Percentiles rank a stretch among this genome's conserved stretches.
Conservation (phyloP, 2,113 vertebrate genomes). For the Sminthopsis crassicaudata region DNA sequence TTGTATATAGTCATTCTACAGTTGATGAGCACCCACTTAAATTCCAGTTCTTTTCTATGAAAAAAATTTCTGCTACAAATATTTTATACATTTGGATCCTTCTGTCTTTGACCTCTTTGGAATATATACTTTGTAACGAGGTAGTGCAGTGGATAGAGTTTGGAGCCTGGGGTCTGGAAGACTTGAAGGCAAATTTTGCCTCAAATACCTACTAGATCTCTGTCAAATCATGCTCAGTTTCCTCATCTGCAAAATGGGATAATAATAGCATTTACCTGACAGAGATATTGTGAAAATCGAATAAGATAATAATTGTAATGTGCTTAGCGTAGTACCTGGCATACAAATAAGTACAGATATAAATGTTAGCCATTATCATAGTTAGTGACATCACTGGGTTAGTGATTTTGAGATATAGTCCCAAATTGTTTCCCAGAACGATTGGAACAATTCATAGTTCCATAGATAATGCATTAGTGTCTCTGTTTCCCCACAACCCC, state of each 20-base stretch:
- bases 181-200: not conserved
- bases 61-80: not conserved
- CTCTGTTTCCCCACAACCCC: not conserved
- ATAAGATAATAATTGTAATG: not conserved
- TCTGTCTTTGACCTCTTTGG: not conserved
- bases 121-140: not conserved
- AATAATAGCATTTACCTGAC: not conserved
- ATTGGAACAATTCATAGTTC: not conserved
- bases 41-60: not conserved
- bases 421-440: not conserved
- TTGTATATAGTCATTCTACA: not conserved
- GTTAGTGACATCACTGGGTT: not conserved
- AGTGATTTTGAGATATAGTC: not conserved
- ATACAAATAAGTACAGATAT: not conserved
- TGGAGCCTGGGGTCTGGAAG: not conserved
- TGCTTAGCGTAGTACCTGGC: not conserved
- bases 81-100: not conserved
- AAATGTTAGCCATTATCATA: not conserved
- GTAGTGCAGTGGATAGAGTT: not conserved
- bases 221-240: not conserved
- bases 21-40: not conserved
- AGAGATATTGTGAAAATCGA: not conserved
- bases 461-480: not conserved
- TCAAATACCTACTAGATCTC: not conserved
- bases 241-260: not conserved